phyloP scores from a whole-genome alignment of 2,797 vertebrate species.

The Artibeus jamaicensis region DNA sequence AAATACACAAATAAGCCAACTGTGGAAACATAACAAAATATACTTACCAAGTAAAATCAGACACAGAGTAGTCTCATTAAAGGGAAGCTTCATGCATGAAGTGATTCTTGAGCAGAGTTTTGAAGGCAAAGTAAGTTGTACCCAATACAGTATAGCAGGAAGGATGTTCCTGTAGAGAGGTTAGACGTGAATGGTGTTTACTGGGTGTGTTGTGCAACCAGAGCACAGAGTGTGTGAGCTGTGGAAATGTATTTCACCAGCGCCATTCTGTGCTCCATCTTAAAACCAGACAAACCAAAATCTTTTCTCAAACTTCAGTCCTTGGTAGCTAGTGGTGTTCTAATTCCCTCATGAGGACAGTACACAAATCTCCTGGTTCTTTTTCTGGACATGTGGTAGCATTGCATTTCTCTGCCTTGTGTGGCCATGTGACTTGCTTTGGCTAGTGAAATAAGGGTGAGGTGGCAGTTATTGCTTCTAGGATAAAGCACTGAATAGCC shows the following conservation, averaged over 20 bases:
- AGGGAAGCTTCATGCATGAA: neutral
- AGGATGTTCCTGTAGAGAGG: neutral
- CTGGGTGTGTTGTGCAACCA: neutral
- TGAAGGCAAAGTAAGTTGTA: neutral
- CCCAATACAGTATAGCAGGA: neutral
- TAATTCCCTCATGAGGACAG: neutral
- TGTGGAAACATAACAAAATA: slow-evolving; percentile 12
- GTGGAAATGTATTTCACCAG: neutral
- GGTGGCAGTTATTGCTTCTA: neutral
- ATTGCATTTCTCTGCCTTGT: neutral
- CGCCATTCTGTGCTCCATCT: neutral
- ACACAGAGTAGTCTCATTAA: neutral
- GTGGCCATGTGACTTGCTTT: neutral
- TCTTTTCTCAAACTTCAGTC: neutral
- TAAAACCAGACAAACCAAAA: neutral
- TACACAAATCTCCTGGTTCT: neutral
- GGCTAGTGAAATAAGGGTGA: neutral
- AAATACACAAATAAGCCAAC: neutral
- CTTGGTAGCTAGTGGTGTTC: neutral
- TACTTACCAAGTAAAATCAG: neutral
- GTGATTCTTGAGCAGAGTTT: neutral
- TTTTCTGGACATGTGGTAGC: neutral
- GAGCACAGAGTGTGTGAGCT: neutral
- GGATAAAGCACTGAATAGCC: neutral
- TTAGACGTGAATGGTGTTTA: neutral